Percentiles rank a stretch among this genome's conserved stretches.
Conservation (phyloP, 2,113 vertebrate species). For the Indri indri region DNA sequence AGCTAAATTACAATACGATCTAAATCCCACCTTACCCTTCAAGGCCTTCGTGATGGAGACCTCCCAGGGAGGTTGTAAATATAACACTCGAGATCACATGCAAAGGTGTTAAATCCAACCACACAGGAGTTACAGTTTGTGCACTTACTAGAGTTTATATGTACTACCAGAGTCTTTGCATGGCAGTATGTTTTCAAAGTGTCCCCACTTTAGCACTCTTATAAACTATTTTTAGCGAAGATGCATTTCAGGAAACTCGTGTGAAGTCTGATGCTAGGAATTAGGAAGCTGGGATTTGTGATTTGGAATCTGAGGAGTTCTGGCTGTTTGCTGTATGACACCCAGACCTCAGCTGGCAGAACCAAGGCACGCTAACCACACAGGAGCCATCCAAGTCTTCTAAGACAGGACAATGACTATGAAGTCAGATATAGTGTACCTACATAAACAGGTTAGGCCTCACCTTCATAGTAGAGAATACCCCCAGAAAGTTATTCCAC, state of each 20-base stretch:
- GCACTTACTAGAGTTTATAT: rapidly evolving
- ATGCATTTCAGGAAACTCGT: background rate
- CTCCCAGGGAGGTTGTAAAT: background rate
- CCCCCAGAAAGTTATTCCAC: background rate
- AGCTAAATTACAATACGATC: background rate
- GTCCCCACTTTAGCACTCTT: background rate
- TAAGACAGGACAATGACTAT: background rate
- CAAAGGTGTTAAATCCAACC: background rate
- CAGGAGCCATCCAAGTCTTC: background rate
- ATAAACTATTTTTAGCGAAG: background rate
- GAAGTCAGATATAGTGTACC: background rate
- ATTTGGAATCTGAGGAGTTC: background rate
- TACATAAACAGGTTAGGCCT: background rate
- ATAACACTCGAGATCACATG: background rate
- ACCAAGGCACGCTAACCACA: background rate
- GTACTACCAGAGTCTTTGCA: background rate
- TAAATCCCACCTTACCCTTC: background rate
- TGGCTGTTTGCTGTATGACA: background rate
- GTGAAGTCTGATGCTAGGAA: background rate
- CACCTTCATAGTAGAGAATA: background rate
- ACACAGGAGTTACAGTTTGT: background rate
- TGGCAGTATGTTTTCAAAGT: background rate
- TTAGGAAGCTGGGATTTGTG: background rate
- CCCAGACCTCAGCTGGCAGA: background rate
- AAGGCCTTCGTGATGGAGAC: background rate